These are phyloP conservation scores for Mycogona germanica DNA, from an alignment of 2,888 invertebrate species.

Conservation along the genomic window DNA sequence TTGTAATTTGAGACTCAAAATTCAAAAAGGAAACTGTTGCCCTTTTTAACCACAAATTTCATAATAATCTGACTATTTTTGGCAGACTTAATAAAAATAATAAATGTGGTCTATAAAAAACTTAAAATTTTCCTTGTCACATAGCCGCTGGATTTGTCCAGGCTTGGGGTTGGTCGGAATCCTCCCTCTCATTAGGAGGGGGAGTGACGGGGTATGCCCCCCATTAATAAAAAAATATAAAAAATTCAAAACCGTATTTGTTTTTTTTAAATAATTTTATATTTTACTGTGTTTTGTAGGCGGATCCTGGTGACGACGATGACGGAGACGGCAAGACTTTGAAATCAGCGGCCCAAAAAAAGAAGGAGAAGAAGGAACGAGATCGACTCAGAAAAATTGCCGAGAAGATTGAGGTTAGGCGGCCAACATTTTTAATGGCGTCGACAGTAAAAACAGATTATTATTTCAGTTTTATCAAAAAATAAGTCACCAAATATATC, in stretches of 20 bases:
- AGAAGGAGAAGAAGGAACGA: constrained; percentile 70
- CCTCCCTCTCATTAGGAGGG: too few species aligned
- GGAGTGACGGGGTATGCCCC: too few species aligned
- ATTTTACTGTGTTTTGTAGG: background rate
- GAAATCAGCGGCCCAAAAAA: constrained; percentile 75
- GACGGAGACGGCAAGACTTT: constrained; percentile 40
- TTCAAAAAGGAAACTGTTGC: background rate
- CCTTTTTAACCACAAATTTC: background rate
- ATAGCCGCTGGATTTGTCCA: too few species aligned
- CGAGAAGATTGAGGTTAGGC: constrained; percentile 44
- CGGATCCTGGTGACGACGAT: background rate
- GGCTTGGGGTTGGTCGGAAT: too few species aligned
- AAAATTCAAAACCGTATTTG: too few species aligned
- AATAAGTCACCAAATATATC: too few species aligned
- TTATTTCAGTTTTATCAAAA: too few species aligned
- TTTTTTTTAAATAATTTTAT: background rate
- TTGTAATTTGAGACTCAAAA: background rate
- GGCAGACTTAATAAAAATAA: too few species aligned
- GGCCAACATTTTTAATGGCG: background rate
- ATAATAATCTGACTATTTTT: too few species aligned
- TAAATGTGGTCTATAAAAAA: background rate
- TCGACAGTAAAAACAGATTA: too few species aligned
- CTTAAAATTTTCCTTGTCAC: too few species aligned
- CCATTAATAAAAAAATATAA: too few species aligned
- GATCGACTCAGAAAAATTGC: constrained; percentile 55